Conservation (phyloP, 1,140 invertebrate genomes). For the Zaprionus kolodkinae region DNA sequence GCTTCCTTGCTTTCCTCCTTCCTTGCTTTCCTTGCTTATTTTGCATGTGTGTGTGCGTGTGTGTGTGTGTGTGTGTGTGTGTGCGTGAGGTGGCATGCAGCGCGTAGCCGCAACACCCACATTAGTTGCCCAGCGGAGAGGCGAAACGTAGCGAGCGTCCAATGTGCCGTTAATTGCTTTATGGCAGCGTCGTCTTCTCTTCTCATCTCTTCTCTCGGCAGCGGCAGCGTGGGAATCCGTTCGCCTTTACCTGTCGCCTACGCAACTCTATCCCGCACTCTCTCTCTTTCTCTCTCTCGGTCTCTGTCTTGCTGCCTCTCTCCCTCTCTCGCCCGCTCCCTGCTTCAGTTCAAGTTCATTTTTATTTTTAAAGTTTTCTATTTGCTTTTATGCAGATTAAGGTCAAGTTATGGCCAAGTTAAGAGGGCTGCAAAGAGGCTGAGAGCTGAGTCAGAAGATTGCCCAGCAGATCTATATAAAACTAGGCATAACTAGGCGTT, state of each 20-base stretch:
- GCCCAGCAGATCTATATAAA: not conserved
- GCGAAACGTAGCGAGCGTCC: constrained; percentile 31
- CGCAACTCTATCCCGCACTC: not conserved
- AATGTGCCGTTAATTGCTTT: constrained; percentile 76
- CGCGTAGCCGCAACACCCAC: constrained; percentile 73
- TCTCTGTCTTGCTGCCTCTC: not conserved
- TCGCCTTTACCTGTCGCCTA: constrained; percentile 50
- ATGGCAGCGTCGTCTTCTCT: constrained; percentile 37
- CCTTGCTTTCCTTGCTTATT: constrained; percentile 24
- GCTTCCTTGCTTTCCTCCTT: constrained; percentile 21
- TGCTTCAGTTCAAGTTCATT: constrained; percentile 64
- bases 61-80: not conserved
- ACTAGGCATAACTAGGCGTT: not conserved
- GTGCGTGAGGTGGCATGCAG: constrained; percentile 28
- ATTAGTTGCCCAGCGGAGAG: constrained; percentile 61
- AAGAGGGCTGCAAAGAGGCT: not conserved
- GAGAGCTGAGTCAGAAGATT: not conserved
- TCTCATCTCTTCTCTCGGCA: not conserved
- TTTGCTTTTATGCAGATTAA: constrained; percentile 74
- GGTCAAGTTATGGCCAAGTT: constrained; percentile 56
- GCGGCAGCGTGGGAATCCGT: constrained; percentile 67
- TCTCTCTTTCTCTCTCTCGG: not conserved
- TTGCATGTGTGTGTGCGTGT: constrained; percentile 25
- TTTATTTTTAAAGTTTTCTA: constrained; percentile 73
- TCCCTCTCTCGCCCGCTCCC: not conserved